Evolutionary conservation across 2,797 vertebrate species (phyloP).

Genomic region (Halcyon leucocephala): DNA sequence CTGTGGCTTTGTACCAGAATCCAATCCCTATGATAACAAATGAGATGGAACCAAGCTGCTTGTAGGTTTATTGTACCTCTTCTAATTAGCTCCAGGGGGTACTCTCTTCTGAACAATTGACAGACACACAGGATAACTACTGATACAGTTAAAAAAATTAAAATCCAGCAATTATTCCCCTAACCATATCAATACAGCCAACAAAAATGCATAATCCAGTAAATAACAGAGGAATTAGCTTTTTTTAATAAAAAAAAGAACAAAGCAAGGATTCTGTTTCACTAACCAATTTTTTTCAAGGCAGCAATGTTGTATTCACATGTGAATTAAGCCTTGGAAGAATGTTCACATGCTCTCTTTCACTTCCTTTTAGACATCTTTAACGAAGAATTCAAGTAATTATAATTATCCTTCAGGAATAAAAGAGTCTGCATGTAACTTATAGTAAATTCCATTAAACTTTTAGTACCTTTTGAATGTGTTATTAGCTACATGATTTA

Average conservation of each 20-base stretch:
- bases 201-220: neutral
- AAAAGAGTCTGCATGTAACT: neutral
- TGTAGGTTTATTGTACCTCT: neutral
- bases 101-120: neutral
- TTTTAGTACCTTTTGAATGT: slow-evolving; percentile 12
- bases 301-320: neutral
- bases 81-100: neutral
- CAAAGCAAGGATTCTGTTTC: neutral
- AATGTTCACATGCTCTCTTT: neutral
- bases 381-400: slow-evolving; percentile 24
- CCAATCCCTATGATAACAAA: neutral
- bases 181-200: neutral
- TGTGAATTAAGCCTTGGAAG: neutral
- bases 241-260: neutral
- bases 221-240: neutral
- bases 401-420: neutral
- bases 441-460: slow-evolving; percentile 18
- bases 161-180: neutral
- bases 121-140: neutral
- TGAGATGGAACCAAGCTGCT: neutral
- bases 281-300: neutral
- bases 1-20: neutral
- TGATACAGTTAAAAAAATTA: neutral
- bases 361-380: neutral
- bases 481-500: neutral